Evolutionary conservation across 2,113 vertebrate genomes (phyloP).

Genomic region (Xiphophorus maculatus): DNA sequence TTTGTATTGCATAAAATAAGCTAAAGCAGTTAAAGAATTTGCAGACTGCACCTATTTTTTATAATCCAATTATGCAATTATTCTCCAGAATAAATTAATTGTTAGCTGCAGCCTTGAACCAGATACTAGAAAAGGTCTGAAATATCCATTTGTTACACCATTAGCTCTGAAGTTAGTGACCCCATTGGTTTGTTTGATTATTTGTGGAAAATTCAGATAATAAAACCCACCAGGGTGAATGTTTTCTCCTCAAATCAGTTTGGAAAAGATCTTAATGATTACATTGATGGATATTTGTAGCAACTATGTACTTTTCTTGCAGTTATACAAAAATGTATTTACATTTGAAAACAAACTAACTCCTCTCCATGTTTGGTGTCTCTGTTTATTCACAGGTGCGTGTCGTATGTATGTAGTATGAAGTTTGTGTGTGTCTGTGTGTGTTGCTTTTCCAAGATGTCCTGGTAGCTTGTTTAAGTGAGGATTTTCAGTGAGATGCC

Average conservation of each 20-base stretch:
- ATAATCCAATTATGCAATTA: no score
- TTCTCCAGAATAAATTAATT: no score
- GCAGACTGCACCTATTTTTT: no score
- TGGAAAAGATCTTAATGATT: neutral
- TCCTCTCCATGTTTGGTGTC: slow-evolving; percentile 45
- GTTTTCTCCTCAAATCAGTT: neutral
- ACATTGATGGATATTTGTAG: neutral
- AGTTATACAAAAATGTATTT: neutral
- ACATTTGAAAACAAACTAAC: slow-evolving; percentile 30
- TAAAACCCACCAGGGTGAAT: neutral
- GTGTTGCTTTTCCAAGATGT: slow-evolving; percentile 67
- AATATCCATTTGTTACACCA: no score
- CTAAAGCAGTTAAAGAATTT: no score
- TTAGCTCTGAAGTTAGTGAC: no score
- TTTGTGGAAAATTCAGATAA: neutral
- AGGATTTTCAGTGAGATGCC: slow-evolving; percentile 66
- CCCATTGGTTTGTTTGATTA: neutral
- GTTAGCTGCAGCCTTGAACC: no score
- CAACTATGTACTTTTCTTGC: neutral
- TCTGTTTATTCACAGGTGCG: slow-evolving; percentile 66
- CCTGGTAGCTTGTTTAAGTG: slow-evolving; percentile 73
- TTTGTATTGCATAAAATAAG: no score
- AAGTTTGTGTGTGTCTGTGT: slow-evolving; percentile 44
- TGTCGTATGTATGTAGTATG: slow-evolving; percentile 42
- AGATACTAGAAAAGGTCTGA: no score